A percentile compares a stretch with the other conserved stretches of the same genome.
Conservation (phyloP, 1,140 invertebrate species). For the Oncopeltus fasciatus region DNA sequence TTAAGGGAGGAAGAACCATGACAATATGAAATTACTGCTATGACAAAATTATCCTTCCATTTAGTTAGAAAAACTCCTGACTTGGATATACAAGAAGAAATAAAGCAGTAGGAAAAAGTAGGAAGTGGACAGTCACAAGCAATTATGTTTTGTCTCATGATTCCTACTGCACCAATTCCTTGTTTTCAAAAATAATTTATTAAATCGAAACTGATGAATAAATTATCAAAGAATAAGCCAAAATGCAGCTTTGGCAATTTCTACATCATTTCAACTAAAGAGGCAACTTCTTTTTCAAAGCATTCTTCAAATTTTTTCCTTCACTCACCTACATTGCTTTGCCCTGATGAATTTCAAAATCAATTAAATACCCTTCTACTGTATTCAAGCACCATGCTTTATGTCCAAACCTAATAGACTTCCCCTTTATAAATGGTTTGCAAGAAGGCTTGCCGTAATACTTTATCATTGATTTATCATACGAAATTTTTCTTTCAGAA, state of each 20-base stretch:
- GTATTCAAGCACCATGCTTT: conserved; percentile 17
- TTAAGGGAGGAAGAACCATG: not conserved
- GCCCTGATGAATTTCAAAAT: conserved; percentile 20
- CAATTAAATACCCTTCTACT: conserved; percentile 15
- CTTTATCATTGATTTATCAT: not conserved
- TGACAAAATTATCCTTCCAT: not conserved
- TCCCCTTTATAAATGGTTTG: not conserved
- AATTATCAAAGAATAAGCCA: not conserved
- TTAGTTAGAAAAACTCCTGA: not conserved
- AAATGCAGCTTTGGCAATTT: not conserved
- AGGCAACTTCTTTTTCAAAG: not conserved
- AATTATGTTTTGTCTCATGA: not conserved
- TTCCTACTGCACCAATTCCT: not conserved
- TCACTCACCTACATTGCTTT: not conserved
- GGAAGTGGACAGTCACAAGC: not conserved
- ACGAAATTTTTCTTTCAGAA: too few species aligned
- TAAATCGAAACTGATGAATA: not conserved
- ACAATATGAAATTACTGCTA: not conserved
- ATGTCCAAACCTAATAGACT: conserved; percentile 16
- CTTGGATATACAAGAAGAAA: not conserved
- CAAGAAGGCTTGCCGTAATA: not conserved
- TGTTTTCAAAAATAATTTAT: not conserved
- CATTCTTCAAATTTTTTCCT: not conserved
- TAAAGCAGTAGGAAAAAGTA: not conserved
- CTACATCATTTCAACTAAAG: not conserved